These are phyloP conservation scores for Trididemnum clinides DNA, from an alignment of 23 tunicate genomes.

Conservation along the genomic window DNA sequence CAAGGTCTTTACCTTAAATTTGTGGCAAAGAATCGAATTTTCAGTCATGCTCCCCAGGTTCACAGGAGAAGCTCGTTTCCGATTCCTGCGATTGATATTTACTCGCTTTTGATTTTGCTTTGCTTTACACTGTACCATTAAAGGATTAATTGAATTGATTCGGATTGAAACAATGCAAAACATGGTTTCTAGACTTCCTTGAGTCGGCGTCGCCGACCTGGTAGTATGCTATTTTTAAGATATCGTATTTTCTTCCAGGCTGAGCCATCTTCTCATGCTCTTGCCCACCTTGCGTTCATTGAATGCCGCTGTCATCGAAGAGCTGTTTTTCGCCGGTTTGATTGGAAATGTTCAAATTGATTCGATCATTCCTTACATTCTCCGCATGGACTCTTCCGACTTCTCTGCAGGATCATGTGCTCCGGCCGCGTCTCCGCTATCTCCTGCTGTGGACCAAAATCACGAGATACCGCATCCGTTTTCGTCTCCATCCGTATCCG, in stretches of 20 bases:
- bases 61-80: too few relatives aligned
- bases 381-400: conserved; percentile 84
- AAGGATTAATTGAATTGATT: too few relatives aligned
- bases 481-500: background rate
- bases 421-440: background rate
- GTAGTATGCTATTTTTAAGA: too few relatives aligned
- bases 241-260: conserved; percentile 51
- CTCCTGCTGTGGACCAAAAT: background rate
- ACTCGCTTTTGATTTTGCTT: too few relatives aligned
- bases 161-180: too few relatives aligned
- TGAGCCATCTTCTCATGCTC: conserved; percentile 51
- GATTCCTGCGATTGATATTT: too few relatives aligned
- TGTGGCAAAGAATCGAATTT: too few relatives aligned
- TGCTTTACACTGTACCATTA: too few relatives aligned
- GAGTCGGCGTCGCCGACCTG: too few relatives aligned
- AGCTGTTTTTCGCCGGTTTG: conserved; percentile 83
- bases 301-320: conserved; percentile 65
- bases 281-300: conserved; percentile 65
- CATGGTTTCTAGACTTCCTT: too few relatives aligned
- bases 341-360: conserved; percentile 89
- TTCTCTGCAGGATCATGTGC: conserved; percentile 15
- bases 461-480: background rate
- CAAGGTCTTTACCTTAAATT: too few relatives aligned
- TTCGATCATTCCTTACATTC: conserved; percentile 85
- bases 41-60: too few relatives aligned